Evolutionary conservation across 2,888 invertebrate species (phyloP).

Genomic region (Torymus auratus): DNA sequence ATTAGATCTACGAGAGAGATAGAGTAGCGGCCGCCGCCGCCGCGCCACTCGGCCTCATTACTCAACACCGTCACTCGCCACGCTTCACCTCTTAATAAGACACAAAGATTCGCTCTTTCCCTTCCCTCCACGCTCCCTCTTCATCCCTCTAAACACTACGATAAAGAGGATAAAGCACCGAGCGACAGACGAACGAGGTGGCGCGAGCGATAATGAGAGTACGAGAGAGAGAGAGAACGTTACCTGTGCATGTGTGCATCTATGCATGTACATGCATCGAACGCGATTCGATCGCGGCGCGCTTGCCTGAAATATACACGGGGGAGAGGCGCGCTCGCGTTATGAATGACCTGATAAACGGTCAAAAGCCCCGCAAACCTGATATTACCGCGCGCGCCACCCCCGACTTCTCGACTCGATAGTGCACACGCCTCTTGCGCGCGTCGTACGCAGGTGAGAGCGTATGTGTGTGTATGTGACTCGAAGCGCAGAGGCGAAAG

Average conservation of each 20-base stretch:
- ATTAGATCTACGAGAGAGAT: too few relatives aligned
- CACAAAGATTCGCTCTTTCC: not conserved
- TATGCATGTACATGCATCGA: not conserved
- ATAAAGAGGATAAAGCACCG: not conserved
- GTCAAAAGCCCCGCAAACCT: constrained; percentile 54
- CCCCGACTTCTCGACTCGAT: not conserved
- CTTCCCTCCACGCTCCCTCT: too few relatives aligned
- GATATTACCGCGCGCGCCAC: constrained; percentile 32
- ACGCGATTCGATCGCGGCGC: constrained; percentile 21
- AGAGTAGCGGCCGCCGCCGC: too few relatives aligned
- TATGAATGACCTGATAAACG: constrained; percentile 58
- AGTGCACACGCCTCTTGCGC: not conserved
- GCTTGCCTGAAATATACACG: constrained; percentile 5
- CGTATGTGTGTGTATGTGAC: not conserved
- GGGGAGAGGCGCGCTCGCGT: constrained; percentile 17
- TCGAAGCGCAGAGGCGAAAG: constrained; percentile 2
- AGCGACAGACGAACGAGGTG: not conserved
- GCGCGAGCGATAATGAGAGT: not conserved
- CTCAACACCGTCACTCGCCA: too few relatives aligned
- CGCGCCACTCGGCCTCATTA: too few relatives aligned
- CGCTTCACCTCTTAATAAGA: not conserved
- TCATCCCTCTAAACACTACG: too few relatives aligned
- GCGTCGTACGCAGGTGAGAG: too few relatives aligned
- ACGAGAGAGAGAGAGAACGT: not conserved
- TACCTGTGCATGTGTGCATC: not conserved